A percentile compares a stretch with the other conserved stretches of the same genome.
These are phyloP conservation scores for Habroteleia sp. DNA, from an alignment of 2,888 invertebrate species.

Conservation along the genomic window DNA sequence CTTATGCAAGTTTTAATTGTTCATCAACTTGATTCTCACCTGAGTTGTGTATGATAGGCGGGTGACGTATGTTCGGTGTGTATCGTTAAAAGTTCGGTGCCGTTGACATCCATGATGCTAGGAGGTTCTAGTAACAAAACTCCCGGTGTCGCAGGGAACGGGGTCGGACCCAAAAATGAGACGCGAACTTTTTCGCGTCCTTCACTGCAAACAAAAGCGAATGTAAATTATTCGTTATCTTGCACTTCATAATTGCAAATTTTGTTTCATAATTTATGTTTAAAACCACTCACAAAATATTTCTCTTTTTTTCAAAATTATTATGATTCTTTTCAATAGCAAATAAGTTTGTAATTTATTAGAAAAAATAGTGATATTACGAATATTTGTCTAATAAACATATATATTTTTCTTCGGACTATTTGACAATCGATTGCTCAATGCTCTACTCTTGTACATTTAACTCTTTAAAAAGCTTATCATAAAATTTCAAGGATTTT, in stretches of 20 bases:
- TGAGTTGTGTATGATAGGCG: constrained; percentile 79
- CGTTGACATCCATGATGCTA: constrained; percentile 74
- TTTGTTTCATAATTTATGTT: too few relatives aligned
- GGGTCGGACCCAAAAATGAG: constrained; percentile 77
- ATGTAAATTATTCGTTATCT: background rate
- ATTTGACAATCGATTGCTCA: background rate
- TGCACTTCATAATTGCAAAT: background rate
- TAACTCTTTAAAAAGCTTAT: constrained; percentile 8
- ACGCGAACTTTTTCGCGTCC: constrained; percentile 80
- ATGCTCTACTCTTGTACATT: background rate
- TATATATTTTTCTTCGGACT: too few relatives aligned
- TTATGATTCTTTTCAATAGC: too few relatives aligned
- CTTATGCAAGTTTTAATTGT: too few relatives aligned
- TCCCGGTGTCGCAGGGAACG: constrained; percentile 79
- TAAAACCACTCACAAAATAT: too few relatives aligned
- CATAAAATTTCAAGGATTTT: constrained; percentile 28
- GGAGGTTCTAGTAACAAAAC: constrained; percentile 78
- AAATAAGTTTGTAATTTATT: too few relatives aligned
- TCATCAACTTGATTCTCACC: constrained; percentile 69
- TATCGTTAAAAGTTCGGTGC: constrained; percentile 78
- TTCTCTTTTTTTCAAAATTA: too few relatives aligned
- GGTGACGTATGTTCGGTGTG: constrained; percentile 80
- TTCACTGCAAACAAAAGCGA: constrained; percentile 72
- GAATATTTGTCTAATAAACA: too few relatives aligned
- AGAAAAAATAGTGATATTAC: too few relatives aligned